Base-by-base conservation (phyloP, 2,888 invertebrate species). In the Euphydryas editha region DNA sequence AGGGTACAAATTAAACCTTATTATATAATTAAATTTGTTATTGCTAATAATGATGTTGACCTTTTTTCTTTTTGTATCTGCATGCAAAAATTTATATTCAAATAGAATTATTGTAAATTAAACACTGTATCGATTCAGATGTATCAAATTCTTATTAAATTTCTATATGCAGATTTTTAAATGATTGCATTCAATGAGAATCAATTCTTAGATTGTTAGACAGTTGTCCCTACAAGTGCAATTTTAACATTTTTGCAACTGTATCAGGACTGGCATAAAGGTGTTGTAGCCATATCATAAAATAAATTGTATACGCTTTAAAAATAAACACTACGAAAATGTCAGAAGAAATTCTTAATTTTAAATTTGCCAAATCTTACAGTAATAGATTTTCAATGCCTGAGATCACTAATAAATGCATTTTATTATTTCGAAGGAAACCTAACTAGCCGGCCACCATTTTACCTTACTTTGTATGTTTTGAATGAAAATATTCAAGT, bases 331-430 rank as follows among this genome's bases (percentile, higher is more conserved):
- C 72, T 75, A 70, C 61, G 57, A 66, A 63, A 66, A 24, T 54
- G 65, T 62, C 71, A 72, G 62, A 71, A 70, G 67, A 66, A 70
- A 70, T 70, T 65, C 62, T 69, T 73, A 73, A 75, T 73, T 75
- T 73, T 73, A 73, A 68, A 70, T 71, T 70, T 67, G 73, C 75
- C 78, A 79, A 80, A 76, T 73, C 75, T 76, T 76, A 77, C 65
- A 72, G 69, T 74, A 75, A 74, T 73, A 76, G 74, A 78, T 76
- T 81, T 78, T 73, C 76, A 80, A 77, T 79, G 80, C 80, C 76
- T 91, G 92, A 92, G 91, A 92, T 91, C 92, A 89, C 83, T 84
- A 85, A 82, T 90, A 91, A 91, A 92, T 91, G 91, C 91, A 89
- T 82, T 78, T 76, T 80, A 74, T 74, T 74, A 72, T 69, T 69